These are phyloP conservation scores for Omphaloscelis lunosa DNA, from an alignment of 2,888 invertebrate species.

Conservation along the genomic window DNA sequence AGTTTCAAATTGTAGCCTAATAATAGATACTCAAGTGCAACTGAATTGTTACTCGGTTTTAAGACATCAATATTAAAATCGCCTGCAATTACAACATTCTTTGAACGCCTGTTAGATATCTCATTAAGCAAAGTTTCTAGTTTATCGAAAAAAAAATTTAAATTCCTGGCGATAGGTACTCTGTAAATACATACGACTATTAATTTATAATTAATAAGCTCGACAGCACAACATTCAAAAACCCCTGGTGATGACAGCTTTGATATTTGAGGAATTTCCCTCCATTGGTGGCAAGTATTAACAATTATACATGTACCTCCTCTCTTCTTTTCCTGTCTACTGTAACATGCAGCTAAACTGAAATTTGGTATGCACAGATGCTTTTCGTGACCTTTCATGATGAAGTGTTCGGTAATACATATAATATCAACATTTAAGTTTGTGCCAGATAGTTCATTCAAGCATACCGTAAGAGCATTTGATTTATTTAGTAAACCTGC, in stretches of 20 bases:
- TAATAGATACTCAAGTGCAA: too few relatives aligned
- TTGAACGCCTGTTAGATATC: neutral
- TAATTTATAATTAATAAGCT: too few relatives aligned
- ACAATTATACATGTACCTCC: neutral
- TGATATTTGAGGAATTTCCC: neutral
- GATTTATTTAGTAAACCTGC: slow-evolving; percentile 1
- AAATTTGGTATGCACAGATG: neutral
- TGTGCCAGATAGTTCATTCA: too few relatives aligned
- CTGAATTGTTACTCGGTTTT: too few relatives aligned
- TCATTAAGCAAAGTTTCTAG: neutral
- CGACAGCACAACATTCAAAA: too few relatives aligned
- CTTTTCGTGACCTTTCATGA: neutral
- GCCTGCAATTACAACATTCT: slow-evolving; percentile 2
- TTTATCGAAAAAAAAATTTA: neutral
- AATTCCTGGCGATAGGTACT: slow-evolving; percentile 4
- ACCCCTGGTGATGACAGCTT: neutral
- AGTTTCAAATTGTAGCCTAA: too few relatives aligned
- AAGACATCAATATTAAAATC: too few relatives aligned
- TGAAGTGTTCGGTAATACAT: slow-evolving; percentile 4
- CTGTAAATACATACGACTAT: neutral
- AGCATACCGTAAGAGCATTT: slow-evolving; percentile 10
- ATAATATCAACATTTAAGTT: neutral
- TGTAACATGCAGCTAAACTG: neutral
- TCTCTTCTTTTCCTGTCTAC: neutral
- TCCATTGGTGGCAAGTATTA: slow-evolving; percentile 1